phyloP scores from a whole-genome alignment of 1,140 invertebrate genomes.

The Aphis craccivora region DNA sequence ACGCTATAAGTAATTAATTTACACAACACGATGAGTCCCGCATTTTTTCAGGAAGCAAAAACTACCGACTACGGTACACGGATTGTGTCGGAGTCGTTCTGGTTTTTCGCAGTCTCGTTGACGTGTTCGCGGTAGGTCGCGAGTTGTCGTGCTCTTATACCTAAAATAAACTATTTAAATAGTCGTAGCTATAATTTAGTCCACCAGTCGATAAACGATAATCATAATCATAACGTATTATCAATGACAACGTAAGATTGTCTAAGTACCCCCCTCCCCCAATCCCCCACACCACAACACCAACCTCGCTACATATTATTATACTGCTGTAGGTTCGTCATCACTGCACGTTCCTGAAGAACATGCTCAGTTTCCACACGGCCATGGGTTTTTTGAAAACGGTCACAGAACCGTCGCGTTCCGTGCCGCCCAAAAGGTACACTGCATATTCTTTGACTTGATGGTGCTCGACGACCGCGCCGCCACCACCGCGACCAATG shows the following conservation, averaged over 20 bases:
- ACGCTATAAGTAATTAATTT: not conserved
- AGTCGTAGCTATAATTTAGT: not conserved
- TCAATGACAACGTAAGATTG: not conserved
- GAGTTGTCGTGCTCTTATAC: not conserved
- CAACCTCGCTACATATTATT: not conserved
- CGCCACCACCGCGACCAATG: conserved; percentile 60
- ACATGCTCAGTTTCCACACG: conserved; percentile 73
- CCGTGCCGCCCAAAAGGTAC: conserved; percentile 73
- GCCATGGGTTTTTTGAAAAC: conserved; percentile 74
- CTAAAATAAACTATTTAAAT: not conserved
- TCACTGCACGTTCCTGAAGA: conserved; percentile 59
- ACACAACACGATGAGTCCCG: not conserved
- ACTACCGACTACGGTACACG: not conserved
- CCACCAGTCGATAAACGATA: not conserved
- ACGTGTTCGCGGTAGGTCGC: not conserved
- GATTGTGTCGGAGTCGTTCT: not conserved
- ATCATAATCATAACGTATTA: not conserved
- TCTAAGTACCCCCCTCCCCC: not conserved
- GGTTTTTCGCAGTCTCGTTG: not conserved
- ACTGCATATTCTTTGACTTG: conserved; percentile 69
- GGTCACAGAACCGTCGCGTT: conserved; percentile 71
- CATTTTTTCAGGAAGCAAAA: not conserved
- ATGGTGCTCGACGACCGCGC: conserved; percentile 55
- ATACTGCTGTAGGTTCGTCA: not conserved
- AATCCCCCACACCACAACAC: not conserved